Percentiles rank a stretch among this genome's conserved stretches.
phyloP scores from a whole-genome alignment of 2,113 vertebrate genomes.

The Mastomys coucha region DNA sequence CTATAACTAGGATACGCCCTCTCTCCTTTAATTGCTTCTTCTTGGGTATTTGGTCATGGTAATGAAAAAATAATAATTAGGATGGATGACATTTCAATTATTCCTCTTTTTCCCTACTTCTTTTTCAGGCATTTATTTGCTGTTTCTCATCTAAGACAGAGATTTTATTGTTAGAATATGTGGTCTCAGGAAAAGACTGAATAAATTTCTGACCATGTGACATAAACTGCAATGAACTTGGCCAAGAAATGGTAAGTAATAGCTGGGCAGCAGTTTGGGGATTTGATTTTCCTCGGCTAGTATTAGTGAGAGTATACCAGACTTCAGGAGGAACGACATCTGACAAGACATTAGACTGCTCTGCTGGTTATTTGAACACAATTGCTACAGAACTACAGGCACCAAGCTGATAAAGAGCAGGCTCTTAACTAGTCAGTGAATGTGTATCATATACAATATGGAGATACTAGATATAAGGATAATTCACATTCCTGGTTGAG shows the following conservation, averaged over 20 bases:
- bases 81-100: not conserved
- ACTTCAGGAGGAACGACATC: not conserved
- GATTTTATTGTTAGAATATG: not conserved
- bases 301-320: not conserved
- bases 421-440: too few species aligned
- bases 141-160: not conserved
- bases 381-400: not conserved
- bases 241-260: conserved; percentile 44
- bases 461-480: not conserved
- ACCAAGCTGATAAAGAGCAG: not conserved
- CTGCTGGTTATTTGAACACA: not conserved
- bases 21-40: not conserved
- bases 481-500: not conserved
- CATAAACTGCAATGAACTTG: not conserved
- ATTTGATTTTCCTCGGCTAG: not conserved
- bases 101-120: not conserved
- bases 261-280: not conserved
- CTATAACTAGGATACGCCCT: too few species aligned
- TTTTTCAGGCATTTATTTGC: not conserved
- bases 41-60: not conserved
- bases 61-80: not conserved
- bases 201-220: not conserved
- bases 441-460: not conserved
- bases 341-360: too few species aligned
- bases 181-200: not conserved